These are phyloP conservation scores for Stratiomys singularior DNA, from an alignment of 2,888 invertebrate genomes.

Conservation along the genomic window DNA sequence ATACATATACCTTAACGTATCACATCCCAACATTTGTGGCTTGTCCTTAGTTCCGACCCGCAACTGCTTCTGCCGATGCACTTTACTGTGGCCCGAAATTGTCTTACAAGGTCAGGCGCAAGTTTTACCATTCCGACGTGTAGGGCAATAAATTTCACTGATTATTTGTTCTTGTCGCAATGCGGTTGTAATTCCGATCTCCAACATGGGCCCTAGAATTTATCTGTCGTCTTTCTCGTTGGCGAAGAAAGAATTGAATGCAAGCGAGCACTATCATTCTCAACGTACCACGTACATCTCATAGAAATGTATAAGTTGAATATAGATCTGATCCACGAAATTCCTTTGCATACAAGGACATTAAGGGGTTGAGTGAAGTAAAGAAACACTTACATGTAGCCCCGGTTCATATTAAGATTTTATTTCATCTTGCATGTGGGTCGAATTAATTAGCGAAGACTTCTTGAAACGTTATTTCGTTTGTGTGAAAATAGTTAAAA, in stretches of 20 bases:
- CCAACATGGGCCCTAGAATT: conserved; percentile 27
- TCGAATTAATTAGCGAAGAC: no score
- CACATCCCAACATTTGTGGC: no score
- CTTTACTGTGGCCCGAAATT: conserved; percentile 33
- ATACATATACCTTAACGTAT: neutral
- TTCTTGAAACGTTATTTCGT: no score
- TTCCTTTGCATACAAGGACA: neutral
- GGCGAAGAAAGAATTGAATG: conserved; percentile 33
- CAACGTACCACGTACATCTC: neutral
- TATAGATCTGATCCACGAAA: neutral
- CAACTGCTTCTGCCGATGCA: neutral
- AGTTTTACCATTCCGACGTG: conserved; percentile 32
- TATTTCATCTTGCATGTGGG: no score
- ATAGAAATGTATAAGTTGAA: neutral
- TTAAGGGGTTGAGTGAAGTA: no score
- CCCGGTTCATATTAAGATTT: no score
- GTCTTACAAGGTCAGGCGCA: conserved; percentile 44
- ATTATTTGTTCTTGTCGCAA: conserved; percentile 48
- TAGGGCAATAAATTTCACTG: conserved; percentile 46
- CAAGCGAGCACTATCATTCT: neutral
- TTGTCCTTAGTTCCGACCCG: no score
- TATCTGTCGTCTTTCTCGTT: conserved; percentile 41
- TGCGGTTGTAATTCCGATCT: conserved; percentile 48
- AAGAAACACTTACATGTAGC: no score
- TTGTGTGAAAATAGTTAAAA: no score